Evolutionary conservation across 2,113 vertebrate species (phyloP).

Genomic region (Corythornis cristatus): DNA sequence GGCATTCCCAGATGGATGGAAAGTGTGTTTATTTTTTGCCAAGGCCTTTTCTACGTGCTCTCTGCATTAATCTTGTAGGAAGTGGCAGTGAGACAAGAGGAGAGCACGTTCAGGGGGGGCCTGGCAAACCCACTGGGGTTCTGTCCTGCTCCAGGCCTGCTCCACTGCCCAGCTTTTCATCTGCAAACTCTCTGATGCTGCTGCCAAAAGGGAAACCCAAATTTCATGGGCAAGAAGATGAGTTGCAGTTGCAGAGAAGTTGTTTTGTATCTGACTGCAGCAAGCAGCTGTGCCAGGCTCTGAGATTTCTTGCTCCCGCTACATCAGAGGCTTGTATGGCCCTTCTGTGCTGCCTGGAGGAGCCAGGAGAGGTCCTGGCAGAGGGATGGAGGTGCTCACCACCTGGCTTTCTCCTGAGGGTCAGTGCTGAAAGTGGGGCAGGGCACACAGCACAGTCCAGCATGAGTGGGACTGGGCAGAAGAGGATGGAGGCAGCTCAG

Average conservation of each 20-base stretch:
- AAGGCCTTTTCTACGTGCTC: background rate
- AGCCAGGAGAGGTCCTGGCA: background rate
- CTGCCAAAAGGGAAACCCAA: slow-evolving; percentile 8
- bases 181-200: background rate
- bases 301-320: too few relatives aligned
- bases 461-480: background rate
- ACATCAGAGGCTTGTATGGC: fast-evolving
- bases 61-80: background rate
- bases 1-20: background rate
- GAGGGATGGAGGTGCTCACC: background rate
- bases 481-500: background rate
- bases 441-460: background rate
- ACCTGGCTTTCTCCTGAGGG: background rate
- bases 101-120: background rate
- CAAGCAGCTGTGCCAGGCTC: background rate
- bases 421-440: background rate
- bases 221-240: background rate
- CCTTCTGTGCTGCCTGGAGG: background rate
- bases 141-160: background rate
- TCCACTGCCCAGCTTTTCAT: background rate
- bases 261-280: background rate
- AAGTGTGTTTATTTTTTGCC: background rate
- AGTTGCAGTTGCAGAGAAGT: background rate
- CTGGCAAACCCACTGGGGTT: background rate
- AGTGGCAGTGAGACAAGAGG: background rate